Evolutionary conservation across 2,113 vertebrate genomes (phyloP).

Genomic region (Panthera leo): DNA sequence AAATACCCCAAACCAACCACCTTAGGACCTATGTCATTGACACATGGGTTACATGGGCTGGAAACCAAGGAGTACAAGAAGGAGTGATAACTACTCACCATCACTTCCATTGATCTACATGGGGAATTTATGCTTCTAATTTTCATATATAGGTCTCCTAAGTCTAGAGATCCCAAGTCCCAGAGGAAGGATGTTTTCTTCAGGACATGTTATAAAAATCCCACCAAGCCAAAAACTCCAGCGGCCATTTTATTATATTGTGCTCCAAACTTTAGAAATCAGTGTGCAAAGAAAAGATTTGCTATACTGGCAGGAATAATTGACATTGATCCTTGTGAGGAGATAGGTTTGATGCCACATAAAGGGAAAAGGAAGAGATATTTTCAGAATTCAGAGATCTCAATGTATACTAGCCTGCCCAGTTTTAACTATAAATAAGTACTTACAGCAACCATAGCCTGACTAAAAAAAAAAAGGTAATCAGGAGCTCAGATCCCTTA

Average conservation of each 20-base stretch:
- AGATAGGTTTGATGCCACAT: neutral
- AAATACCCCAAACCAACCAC: neutral
- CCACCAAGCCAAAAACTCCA: neutral
- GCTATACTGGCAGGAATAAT: neutral
- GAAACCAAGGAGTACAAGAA: neutral
- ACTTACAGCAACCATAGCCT: neutral
- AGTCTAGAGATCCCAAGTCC: neutral
- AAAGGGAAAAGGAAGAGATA: neutral
- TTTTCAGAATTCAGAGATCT: neutral
- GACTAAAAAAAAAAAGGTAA: neutral
- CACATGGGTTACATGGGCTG: neutral
- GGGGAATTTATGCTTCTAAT: neutral
- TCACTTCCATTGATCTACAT: no score
- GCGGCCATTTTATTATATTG: neutral
- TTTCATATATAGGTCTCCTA: neutral
- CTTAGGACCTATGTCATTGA: neutral
- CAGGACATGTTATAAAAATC: neutral
- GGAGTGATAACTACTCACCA: neutral
- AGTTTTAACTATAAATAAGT: neutral
- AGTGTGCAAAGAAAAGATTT: neutral
- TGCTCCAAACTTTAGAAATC: neutral
- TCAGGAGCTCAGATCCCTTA: neutral
- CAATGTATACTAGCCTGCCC: neutral
- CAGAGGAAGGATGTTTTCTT: neutral
- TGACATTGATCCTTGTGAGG: neutral